phyloP scores from a whole-genome alignment of 1,140 invertebrate genomes.

The Drosophila tropicalis region DNA sequence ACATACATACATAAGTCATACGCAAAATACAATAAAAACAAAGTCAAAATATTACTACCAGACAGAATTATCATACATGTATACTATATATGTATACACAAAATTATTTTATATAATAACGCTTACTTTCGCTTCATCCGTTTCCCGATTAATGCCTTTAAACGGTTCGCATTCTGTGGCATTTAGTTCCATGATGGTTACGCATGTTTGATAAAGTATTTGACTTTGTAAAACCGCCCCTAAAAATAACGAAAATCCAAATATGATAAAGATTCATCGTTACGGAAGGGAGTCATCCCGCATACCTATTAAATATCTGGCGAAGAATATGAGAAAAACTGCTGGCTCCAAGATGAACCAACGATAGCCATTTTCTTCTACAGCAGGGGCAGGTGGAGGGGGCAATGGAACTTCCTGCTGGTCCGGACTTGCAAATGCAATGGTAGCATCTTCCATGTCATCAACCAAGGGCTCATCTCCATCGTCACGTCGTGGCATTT shows the following conservation, averaged over 20 bases:
- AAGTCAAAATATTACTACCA: slow-evolving; percentile 18
- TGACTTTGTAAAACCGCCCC: slow-evolving; percentile 79
- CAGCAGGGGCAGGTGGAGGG: slow-evolving; percentile 4
- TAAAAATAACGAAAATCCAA: slow-evolving; percentile 43
- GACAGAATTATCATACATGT: not conserved
- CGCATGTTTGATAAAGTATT: slow-evolving; percentile 76
- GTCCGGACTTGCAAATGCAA: not conserved
- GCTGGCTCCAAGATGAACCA: slow-evolving; percentile 80
- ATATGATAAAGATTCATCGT: not conserved
- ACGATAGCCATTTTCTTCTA: slow-evolving; percentile 26
- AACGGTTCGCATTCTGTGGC: slow-evolving; percentile 70
- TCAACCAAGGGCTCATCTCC: slow-evolving; percentile 36
- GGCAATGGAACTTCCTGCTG: not conserved
- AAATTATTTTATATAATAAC: not conserved
- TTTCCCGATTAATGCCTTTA: slow-evolving; percentile 66
- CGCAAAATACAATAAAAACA: slow-evolving; percentile 18
- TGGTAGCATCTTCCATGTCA: slow-evolving; percentile 29
- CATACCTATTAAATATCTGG: slow-evolving; percentile 72
- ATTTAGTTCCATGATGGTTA: slow-evolving; percentile 67
- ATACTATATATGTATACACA: not conserved
- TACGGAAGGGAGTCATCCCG: not conserved
- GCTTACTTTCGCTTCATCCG: slow-evolving; percentile 73
- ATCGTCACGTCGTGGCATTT: slow-evolving; percentile 29
- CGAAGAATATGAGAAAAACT: slow-evolving; percentile 75
- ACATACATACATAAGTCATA: not conserved